Evolutionary conservation across 1,140 invertebrate species (phyloP).

Genomic region (Heliconius himera): DNA sequence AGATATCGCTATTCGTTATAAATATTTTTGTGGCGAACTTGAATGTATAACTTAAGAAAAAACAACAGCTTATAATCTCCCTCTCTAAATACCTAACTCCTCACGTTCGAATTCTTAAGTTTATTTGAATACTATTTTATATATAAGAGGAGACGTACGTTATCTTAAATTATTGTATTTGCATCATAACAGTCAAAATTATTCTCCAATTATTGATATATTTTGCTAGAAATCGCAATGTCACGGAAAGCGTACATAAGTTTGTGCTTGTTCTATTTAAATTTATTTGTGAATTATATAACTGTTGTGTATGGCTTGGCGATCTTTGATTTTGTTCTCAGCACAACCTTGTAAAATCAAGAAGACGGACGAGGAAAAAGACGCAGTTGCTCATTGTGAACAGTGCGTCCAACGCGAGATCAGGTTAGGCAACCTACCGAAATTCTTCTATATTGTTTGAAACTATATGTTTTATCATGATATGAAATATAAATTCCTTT

Average conservation of each 20-base stretch:
- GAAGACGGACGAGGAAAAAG: constrained; percentile 50
- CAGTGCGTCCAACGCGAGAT: constrained; percentile 51
- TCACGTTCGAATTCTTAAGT: too few relatives aligned
- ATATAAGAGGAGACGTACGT: neutral
- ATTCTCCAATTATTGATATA: neutral
- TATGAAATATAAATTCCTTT: neutral
- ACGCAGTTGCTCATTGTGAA: constrained; percentile 48
- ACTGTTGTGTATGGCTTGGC: constrained; percentile 50
- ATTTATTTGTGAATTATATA: constrained; percentile 4
- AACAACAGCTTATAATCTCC: too few relatives aligned
- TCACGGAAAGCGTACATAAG: neutral
- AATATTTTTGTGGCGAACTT: too few relatives aligned
- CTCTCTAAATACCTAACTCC: too few relatives aligned
- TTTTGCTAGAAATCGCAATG: neutral
- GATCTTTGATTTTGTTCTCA: constrained; percentile 62
- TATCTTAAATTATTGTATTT: neutral
- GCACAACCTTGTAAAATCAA: constrained; percentile 54
- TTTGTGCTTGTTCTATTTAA: neutral
- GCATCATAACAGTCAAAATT: neutral
- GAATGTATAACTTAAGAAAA: too few relatives aligned
- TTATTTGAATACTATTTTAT: neutral
- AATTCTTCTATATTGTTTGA: constrained; percentile 50
- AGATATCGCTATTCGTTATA: too few relatives aligned
- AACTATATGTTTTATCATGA: constrained; percentile 29
- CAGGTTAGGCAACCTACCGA: constrained; percentile 54